Percentiles rank a stretch among this genome's conserved stretches.
phyloP scores from a whole-genome alignment of 1,140 invertebrate species.

The Drosophila yakuba region DNA sequence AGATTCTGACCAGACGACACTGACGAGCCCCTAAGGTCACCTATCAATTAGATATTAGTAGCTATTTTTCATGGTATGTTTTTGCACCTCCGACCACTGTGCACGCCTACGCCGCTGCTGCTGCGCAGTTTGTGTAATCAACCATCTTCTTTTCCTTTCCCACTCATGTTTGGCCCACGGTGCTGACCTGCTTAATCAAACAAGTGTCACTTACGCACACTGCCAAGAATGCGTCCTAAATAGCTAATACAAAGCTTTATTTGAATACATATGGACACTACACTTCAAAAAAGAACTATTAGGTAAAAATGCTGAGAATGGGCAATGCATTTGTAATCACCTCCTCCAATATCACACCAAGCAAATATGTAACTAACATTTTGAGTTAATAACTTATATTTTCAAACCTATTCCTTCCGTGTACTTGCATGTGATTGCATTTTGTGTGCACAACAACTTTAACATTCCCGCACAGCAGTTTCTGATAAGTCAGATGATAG shows the following conservation, averaged over 20 bases:
- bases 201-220: slow-evolving; percentile 67
- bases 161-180: slow-evolving; percentile 4
- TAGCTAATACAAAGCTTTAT: slow-evolving; percentile 16
- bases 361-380: too few species aligned
- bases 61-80: neutral
- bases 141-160: slow-evolving; percentile 15
- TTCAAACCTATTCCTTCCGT: neutral
- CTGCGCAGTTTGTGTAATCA: slow-evolving; percentile 73
- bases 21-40: slow-evolving; percentile 19
- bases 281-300: neutral
- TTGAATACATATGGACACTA: neutral
- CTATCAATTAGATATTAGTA: neutral
- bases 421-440: slow-evolving; percentile 11
- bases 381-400: too few species aligned
- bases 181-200: slow-evolving; percentile 70
- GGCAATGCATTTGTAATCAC: too few species aligned
- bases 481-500: slow-evolving; percentile 48
- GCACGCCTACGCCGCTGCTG: slow-evolving; percentile 52
- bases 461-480: slow-evolving; percentile 42
- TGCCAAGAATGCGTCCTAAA: slow-evolving; percentile 33
- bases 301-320: too few species aligned
- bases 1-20: slow-evolving; percentile 1
- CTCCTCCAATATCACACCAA: too few species aligned
- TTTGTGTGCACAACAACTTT: slow-evolving; percentile 61
- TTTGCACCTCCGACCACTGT: slow-evolving; percentile 47